phyloP scores from a whole-genome alignment of 2,888 invertebrate genomes.

The Apodemia zela region DNA sequence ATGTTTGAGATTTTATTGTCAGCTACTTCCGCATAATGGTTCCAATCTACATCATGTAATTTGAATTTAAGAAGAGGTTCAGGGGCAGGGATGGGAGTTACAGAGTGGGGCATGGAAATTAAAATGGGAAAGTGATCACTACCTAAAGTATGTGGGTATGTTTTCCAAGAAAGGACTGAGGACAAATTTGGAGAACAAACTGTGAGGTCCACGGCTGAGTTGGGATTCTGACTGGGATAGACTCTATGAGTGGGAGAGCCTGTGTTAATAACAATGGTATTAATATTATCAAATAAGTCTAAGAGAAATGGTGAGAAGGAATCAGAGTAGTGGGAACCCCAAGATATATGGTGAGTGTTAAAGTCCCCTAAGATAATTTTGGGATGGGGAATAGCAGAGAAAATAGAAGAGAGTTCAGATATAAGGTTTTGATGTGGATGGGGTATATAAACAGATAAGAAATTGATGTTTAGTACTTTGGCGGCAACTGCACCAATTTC shows the following conservation, averaged over 20 bases:
- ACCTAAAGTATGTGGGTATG: background rate
- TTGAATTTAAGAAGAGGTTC: background rate
- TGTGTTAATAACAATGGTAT: conserved; percentile 24
- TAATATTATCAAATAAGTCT: conserved; percentile 22
- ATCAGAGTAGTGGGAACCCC: conserved; percentile 21
- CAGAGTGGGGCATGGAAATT: background rate
- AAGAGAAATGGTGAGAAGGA: background rate
- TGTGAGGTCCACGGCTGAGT: conserved; percentile 18
- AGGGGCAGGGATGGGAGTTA: background rate
- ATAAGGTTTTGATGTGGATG: conserved; percentile 15
- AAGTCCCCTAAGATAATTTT: conserved; percentile 24
- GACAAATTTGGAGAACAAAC: conserved; percentile 15
- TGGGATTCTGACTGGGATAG: conserved; percentile 19
- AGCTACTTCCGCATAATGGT: background rate
- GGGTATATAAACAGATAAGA: conserved; percentile 25
- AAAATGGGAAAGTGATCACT: background rate
- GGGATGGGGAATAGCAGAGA: conserved; percentile 20
- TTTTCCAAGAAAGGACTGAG: background rate
- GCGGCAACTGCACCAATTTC: conserved; percentile 20
- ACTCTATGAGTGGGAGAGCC: conserved; percentile 21
- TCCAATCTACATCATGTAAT: background rate
- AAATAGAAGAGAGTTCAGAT: conserved; percentile 1
- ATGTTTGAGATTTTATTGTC: background rate
- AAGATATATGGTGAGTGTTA: conserved; percentile 24
- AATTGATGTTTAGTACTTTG: conserved; percentile 17